phyloP scores from a whole-genome alignment of 2,888 invertebrate species.

The Beris chalybata region DNA sequence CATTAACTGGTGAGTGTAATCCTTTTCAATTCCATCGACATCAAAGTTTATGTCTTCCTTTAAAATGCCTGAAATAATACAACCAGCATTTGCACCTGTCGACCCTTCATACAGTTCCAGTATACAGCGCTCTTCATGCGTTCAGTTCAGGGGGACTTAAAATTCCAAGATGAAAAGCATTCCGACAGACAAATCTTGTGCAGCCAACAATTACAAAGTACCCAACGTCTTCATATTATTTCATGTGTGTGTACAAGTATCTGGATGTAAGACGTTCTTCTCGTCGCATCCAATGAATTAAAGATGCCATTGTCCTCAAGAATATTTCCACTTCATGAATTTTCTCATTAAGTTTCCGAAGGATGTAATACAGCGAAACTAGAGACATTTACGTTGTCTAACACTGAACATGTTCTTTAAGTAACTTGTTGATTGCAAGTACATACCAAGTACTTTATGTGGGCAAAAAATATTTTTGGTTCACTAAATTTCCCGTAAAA shows the following conservation, averaged over 20 bases:
- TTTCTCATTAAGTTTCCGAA: constrained; percentile 39
- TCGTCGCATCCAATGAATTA: constrained; percentile 34
- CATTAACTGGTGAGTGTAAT: too few species aligned
- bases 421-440: constrained; percentile 23
- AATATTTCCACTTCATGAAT: constrained; percentile 40
- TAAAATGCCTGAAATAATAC: too few species aligned
- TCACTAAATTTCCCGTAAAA: too few species aligned
- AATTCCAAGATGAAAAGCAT: constrained; percentile 21
- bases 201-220: constrained; percentile 19
- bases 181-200: constrained; percentile 21
- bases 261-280: neutral
- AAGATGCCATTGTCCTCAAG: constrained; percentile 37
- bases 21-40: too few species aligned
- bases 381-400: constrained; percentile 9
- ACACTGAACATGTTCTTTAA: constrained; percentile 25
- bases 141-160: too few species aligned
- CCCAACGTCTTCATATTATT: constrained; percentile 13
- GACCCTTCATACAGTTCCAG: too few species aligned
- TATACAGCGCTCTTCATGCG: too few species aligned
- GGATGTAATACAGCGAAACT: constrained; percentile 27
- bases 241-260: neutral
- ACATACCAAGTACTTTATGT: neutral
- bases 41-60: too few species aligned
- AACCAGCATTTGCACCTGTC: too few species aligned
- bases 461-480: too few species aligned